Evolutionary conservation across 2,113 vertebrate species (phyloP), one percentile per base, ranked within the genome.

Genomic region (Silurus asotus): DNA sequence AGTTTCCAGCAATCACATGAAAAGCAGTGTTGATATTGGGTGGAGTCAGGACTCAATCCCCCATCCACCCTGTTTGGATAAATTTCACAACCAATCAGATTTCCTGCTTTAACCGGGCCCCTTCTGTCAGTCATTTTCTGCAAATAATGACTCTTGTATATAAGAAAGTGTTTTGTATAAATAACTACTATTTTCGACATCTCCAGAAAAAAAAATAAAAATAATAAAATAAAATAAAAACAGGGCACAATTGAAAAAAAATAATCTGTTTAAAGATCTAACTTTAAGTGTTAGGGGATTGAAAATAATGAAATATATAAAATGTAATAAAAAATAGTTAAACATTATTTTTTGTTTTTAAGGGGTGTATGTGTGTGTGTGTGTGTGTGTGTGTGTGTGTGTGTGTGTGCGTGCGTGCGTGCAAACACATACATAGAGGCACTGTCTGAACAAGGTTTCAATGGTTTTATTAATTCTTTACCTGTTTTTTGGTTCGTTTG

Each of bases 151-250:
- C 92, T 89, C 96, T 94, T 98, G 97, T 98, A 98, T 93, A 99
- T 97, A 97, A 94, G 62, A 96, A 93, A 97, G 95, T 96, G 96
- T 98, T 99, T 99, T 98, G 96, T 98, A 99, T 96, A 97, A 98
- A 98, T 98, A 94, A 97, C 90, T 96, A 96, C 97, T 99, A 99
- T 99, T 99, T 99, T 99, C 96, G 95, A 97, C 97, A 95, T 96
- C 95, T 95, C 94, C 94, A 95, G 94, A 95, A 96, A 94, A 96
- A 96, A 95, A 95, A 96, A 96, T 0, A 2, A 37, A 37, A 37
- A 2, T 2, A 37, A 37, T 37, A 37, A 37, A 37, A 37, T 37
- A 37, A 95, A 94, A 95, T 96, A 94, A 96, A 97, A 95, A 95
- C 96, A 96, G 96, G 96, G 97, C 96, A 97, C 97, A 97, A 96